Conservation (phyloP, 2,113 vertebrate genomes). For the Sphaerodactylus townsendi region DNA sequence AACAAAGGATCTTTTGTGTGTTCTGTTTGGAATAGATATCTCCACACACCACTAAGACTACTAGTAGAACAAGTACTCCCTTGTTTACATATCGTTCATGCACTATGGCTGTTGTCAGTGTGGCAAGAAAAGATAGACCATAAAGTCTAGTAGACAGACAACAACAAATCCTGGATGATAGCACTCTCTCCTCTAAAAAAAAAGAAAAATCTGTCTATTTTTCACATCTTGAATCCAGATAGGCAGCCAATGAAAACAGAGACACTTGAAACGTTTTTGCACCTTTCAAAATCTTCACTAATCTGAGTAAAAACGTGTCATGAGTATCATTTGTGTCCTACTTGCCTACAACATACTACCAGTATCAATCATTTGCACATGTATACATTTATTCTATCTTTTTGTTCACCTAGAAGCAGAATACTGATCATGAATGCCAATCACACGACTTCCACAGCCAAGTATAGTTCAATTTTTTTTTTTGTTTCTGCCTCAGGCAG, state of each 20-base stretch:
- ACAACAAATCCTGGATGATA: slow-evolving; percentile 12
- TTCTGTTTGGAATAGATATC: not conserved
- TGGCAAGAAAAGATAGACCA: not conserved
- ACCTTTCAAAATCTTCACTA: not conserved
- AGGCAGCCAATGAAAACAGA: not conserved
- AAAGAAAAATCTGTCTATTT: not conserved
- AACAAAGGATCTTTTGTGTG: too few relatives aligned
- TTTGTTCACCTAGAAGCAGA: not conserved
- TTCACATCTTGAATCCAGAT: not conserved
- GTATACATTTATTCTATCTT: not conserved
- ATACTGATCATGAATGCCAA: not conserved
- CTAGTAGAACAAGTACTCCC: not conserved
- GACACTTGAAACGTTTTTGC: not conserved
- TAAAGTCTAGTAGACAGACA: not conserved
- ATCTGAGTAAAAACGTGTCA: not conserved
- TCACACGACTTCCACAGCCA: not conserved
- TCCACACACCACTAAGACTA: not conserved
- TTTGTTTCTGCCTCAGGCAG: not conserved
- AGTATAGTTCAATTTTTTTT: not conserved
- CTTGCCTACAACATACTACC: not conserved
- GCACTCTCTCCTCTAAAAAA: not conserved
- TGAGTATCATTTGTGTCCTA: not conserved
- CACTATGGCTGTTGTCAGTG: not conserved
- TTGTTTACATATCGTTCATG: slow-evolving; percentile 26
- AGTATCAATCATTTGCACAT: not conserved